Percentiles rank a stretch among this genome's conserved stretches.
Evolutionary conservation across 2,888 invertebrate species (phyloP).

Genomic region (Stramonita haemastoma): DNA sequence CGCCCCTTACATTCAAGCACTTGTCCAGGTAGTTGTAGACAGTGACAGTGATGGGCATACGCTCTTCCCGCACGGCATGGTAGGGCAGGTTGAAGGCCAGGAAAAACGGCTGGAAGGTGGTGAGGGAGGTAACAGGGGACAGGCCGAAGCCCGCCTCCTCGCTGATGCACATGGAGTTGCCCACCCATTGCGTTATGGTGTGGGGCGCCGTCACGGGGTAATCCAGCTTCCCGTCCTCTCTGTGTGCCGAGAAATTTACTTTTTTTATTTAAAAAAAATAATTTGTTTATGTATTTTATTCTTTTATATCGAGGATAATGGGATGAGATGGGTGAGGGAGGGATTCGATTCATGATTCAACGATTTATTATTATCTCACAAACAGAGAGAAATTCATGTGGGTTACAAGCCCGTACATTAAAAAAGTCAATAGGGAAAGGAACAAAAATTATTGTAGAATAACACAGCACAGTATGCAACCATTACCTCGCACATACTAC

Average conservation of each 20-base stretch:
- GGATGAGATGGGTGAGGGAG: too few species aligned
- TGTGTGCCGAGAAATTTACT: constrained; percentile 30
- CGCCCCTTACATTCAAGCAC: constrained; percentile 83
- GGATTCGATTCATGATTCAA: not conserved
- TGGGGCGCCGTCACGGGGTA: constrained; percentile 79
- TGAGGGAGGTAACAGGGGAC: constrained; percentile 78
- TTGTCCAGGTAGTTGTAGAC: constrained; percentile 86
- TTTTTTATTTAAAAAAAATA: too few species aligned
- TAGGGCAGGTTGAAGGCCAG: constrained; percentile 85
- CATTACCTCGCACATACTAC: too few species aligned
- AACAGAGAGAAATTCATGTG: too few species aligned
- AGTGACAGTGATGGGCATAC: constrained; percentile 83
- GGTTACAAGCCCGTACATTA: too few species aligned
- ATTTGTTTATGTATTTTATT: too few species aligned
- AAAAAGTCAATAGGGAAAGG: not conserved
- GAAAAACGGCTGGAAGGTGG: constrained; percentile 86
- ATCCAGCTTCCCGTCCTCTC: constrained; percentile 56
- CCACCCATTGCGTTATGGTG: constrained; percentile 83
- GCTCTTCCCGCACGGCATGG: constrained; percentile 84
- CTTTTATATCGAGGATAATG: too few species aligned
- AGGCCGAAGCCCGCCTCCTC: constrained; percentile 80
- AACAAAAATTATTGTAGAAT: not conserved
- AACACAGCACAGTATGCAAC: too few species aligned
- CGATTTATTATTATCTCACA: too few species aligned
- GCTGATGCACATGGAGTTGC: constrained; percentile 81